Conservation (phyloP, 2,888 invertebrate species). For the Epirrhoe tristata region DNA sequence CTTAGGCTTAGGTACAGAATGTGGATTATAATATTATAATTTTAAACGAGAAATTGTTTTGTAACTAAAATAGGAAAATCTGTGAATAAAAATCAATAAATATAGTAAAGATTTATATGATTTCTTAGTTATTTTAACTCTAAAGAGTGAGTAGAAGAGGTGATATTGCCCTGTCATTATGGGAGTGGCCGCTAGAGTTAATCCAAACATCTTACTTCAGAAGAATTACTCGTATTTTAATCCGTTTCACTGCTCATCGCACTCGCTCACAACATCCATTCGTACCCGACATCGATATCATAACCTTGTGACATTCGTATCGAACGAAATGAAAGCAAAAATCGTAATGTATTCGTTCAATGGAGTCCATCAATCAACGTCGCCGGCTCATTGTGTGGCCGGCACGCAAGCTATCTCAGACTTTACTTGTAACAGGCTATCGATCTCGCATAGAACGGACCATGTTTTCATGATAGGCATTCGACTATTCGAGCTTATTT, state of each 20-base stretch:
- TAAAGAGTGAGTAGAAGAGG: too few relatives aligned
- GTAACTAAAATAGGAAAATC: conserved; percentile 79
- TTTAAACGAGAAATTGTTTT: conserved; percentile 77
- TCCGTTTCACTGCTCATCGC: conserved; percentile 41
- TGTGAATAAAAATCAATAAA: conserved; percentile 84
- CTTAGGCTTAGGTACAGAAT: conserved; percentile 80
- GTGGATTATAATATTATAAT: conserved; percentile 73
- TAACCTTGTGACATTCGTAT: conserved; percentile 84
- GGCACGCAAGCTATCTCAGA: conserved; percentile 71
- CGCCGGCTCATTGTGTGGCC: conserved; percentile 83
- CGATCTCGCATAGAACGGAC: conserved; percentile 26
- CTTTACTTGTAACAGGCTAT: conserved; percentile 49
- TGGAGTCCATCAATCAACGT: conserved; percentile 82
- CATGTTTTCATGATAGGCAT: conserved; percentile 14
- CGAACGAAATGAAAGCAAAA: conserved; percentile 83
- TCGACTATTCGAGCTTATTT: neutral
- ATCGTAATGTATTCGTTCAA: conserved; percentile 85
- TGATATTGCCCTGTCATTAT: too few relatives aligned
- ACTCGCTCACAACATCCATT: conserved; percentile 55
- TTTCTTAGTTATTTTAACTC: conserved; percentile 9
- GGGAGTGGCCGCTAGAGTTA: neutral
- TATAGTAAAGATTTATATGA: conserved; percentile 66
- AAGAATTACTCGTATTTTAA: conserved; percentile 27
- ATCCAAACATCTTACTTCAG: conserved; percentile 15
- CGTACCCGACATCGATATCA: conserved; percentile 73